A percentile compares a stretch with the other conserved stretches of the same genome.
These are phyloP conservation scores for Blera fallax DNA, from an alignment of 2,888 invertebrate genomes.

Conservation along the genomic window DNA sequence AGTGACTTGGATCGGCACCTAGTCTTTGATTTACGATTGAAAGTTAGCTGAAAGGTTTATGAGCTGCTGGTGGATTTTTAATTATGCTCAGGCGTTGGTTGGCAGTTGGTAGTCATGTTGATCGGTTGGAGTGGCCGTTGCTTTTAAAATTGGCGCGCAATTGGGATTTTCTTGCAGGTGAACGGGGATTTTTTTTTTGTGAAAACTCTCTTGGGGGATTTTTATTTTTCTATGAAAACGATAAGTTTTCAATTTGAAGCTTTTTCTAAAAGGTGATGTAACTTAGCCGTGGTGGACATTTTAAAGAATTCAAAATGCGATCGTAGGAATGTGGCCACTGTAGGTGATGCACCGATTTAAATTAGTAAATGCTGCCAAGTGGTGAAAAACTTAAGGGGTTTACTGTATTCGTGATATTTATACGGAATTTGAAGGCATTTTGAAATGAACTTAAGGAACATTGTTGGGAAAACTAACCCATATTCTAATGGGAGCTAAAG, in stretches of 20 bases:
- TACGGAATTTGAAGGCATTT: no score
- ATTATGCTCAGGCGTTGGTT: constrained; percentile 19
- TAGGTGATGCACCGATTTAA: no score
- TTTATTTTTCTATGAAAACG: background rate
- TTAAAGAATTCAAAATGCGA: no score
- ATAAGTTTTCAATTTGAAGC: background rate
- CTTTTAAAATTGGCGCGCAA: constrained; percentile 4
- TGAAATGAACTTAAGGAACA: no score
- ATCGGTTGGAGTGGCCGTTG: background rate
- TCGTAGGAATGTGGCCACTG: no score
- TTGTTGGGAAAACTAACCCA: no score
- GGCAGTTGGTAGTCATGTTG: no score
- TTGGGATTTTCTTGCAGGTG: background rate
- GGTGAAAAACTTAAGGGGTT: no score
- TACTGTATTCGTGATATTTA: no score
- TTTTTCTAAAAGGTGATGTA: background rate
- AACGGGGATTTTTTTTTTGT: constrained; percentile 6
- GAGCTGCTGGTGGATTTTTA: constrained; percentile 26
- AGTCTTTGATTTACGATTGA: constrained; percentile 30
- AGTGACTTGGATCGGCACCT: constrained; percentile 8
- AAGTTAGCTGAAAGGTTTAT: constrained; percentile 41
- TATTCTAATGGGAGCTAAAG: no score
- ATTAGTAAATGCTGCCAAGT: no score
- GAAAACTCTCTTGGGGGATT: background rate
- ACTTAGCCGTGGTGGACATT: background rate